Base-by-base conservation (phyloP, 2,888 invertebrate genomes). In the Mimumesa dahlbomi region DNA sequence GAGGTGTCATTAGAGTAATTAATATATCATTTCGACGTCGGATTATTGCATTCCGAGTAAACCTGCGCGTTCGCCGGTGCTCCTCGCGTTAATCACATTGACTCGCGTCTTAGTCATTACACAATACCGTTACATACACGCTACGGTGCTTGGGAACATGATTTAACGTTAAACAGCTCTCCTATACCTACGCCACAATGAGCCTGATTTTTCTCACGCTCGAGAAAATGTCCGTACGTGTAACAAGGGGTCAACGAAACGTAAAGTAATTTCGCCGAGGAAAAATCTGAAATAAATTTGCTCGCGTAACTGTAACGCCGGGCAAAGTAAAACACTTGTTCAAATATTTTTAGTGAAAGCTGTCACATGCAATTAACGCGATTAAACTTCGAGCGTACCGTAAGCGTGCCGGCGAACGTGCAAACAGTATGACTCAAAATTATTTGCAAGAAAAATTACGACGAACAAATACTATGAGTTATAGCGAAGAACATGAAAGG, bases 81-180 rank as follows among this genome's bases (percentile, higher is more conserved):
- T 18, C 29, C 54, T 52, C 38, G 36, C 53, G 49, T 63, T 63
- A 46, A 63, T 57, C 62, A 42, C n/a, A 43, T 52, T 42, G 52
- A 50, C 36, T 71, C 38, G 48, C 57, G 31, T 45, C 49, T 45
- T 45, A 64, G 56, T 67, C 54, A 45, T 69, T 70, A 50, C 46
- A 46, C 58, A 59, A 59, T 70, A 63, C 71, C 71, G 71, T 72
- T 72, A 72, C 54, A 42, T 25, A 29, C 22, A 16, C 42, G 29
- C 54, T 34, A 5, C 48, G 25, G 25, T 25, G 50, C 45, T 58
- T 69, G 58, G 64, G 64, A 64, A 72, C 45, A 6, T 21, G 49
- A 57, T 56, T 71, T 49, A 62, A 58, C 62, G 45, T 57, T 25
- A 43, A 36, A 50, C 21, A 53, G 34, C 21, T 31, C 48, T 49